Conservation (phyloP, 2,888 invertebrate genomes). For the Cryptocephalus primarius region DNA sequence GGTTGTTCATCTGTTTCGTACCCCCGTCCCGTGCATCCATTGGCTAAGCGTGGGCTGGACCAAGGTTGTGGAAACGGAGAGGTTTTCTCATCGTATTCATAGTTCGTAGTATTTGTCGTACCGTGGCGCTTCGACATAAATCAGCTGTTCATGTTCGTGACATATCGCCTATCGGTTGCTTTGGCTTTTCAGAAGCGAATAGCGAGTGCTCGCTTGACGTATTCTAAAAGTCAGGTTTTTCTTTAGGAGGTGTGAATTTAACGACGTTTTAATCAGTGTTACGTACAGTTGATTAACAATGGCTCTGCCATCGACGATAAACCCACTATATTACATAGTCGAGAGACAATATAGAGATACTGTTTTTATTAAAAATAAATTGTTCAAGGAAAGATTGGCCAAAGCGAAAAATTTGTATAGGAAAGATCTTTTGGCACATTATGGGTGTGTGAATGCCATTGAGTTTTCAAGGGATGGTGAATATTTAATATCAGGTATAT, state of each 20-base stretch:
- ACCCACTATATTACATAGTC: constrained; percentile 48
- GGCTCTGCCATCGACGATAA: constrained; percentile 41
- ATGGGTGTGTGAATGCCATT: constrained; percentile 93
- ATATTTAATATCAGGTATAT: constrained; percentile 75
- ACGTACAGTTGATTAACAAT: constrained; percentile 18
- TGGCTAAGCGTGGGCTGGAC: too few relatives aligned
- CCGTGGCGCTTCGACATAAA: background rate
- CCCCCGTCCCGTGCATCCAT: too few relatives aligned
- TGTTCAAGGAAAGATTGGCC: constrained; percentile 50
- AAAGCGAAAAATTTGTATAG: constrained; percentile 67
- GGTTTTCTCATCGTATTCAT: constrained; percentile 2
- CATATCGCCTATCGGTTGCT: too few relatives aligned
- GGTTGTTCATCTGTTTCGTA: too few relatives aligned
- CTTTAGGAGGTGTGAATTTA: background rate
- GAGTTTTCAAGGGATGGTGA: constrained; percentile 87
- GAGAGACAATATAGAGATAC: constrained; percentile 51
- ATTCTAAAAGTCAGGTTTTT: background rate
- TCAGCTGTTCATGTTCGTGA: background rate
- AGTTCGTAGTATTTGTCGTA: too few relatives aligned
- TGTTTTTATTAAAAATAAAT: constrained; percentile 46
- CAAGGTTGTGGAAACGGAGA: too few relatives aligned
- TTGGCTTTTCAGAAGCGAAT: background rate
- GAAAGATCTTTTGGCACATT: constrained; percentile 79
- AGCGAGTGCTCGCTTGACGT: background rate
- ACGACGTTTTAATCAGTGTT: background rate